Evolutionary conservation across 2,888 invertebrate genomes (phyloP).

Genomic region (Malachius bipustulatus): DNA sequence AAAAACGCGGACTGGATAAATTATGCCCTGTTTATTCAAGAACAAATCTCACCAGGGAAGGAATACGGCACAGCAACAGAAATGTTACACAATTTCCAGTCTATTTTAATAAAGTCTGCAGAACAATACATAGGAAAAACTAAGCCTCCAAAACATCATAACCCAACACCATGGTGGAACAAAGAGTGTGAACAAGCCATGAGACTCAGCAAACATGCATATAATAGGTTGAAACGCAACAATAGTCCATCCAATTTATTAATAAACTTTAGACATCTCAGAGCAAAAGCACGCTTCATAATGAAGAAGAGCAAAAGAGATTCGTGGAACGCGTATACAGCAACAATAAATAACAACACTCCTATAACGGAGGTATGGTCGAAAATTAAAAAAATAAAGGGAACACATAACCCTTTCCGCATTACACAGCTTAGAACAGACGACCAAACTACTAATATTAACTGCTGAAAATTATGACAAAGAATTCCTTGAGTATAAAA

Average conservation of each 20-base stretch:
- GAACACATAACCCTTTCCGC: not conserved
- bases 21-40: constrained; percentile 3
- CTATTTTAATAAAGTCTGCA: too few relatives aligned
- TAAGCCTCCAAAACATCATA: not conserved
- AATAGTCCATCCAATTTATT: constrained; percentile 10
- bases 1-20: constrained; percentile 10
- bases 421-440: too few relatives aligned
- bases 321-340: constrained; percentile 11
- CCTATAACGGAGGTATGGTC: constrained; percentile 9
- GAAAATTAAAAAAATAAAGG: constrained; percentile 6
- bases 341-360: constrained; percentile 8
- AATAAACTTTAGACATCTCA: constrained; percentile 13
- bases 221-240: constrained; percentile 11
- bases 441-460: too few relatives aligned
- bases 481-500: too few relatives aligned
- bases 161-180: constrained; percentile 15
- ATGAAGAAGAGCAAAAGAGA: constrained; percentile 11
- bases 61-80: too few relatives aligned
- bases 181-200: constrained; percentile 13
- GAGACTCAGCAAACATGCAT: constrained; percentile 12
- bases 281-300: constrained; percentile 11
- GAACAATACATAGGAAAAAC: too few relatives aligned
- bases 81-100: too few relatives aligned
- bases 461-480: too few relatives aligned
- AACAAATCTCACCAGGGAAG: too few relatives aligned